These are phyloP conservation scores for Acanthopleura granulata DNA, from an alignment of 2,888 invertebrate species.

Conservation along the genomic window DNA sequence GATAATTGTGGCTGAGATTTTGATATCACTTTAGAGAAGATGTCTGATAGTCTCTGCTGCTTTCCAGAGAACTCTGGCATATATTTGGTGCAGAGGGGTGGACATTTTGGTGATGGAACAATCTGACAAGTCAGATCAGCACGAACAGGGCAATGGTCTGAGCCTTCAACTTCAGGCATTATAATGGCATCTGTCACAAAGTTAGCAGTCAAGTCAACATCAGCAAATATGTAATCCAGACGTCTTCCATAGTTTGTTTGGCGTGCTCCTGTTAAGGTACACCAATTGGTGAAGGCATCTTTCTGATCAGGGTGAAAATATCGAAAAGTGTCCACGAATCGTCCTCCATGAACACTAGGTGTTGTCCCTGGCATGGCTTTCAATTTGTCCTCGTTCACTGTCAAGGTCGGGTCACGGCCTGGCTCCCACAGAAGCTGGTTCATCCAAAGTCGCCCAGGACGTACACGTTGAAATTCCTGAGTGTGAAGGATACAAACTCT, in stretches of 20 bases:
- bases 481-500: too few relatives aligned
- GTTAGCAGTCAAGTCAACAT: slow-evolving; percentile 47
- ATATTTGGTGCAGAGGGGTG: slow-evolving; percentile 69
- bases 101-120: slow-evolving; percentile 58
- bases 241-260: slow-evolving; percentile 72
- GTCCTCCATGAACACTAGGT: slow-evolving; percentile 43
- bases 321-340: slow-evolving; percentile 71
- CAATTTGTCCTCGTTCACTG: slow-evolving; percentile 28
- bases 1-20: not conserved
- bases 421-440: slow-evolving; percentile 59
- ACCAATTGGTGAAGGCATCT: slow-evolving; percentile 72
- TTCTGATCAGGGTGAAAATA: slow-evolving; percentile 67
- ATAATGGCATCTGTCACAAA: slow-evolving; percentile 56
- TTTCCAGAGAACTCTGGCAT: slow-evolving; percentile 71
- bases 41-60: slow-evolving; percentile 62
- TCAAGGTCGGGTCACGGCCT: slow-evolving; percentile 43
- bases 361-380: slow-evolving; percentile 34
- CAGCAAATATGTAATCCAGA: slow-evolving; percentile 72
- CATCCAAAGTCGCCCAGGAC: slow-evolving; percentile 67
- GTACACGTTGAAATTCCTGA: not conserved
- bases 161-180: slow-evolving; percentile 67
- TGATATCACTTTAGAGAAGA: slow-evolving; percentile 46
- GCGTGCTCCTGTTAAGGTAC: slow-evolving; percentile 69
- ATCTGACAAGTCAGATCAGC: slow-evolving; percentile 54
- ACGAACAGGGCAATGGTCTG: slow-evolving; percentile 73